These are phyloP conservation scores for Exocentrus adspersus DNA, from an alignment of 2,888 invertebrate species.

Conservation along the genomic window DNA sequence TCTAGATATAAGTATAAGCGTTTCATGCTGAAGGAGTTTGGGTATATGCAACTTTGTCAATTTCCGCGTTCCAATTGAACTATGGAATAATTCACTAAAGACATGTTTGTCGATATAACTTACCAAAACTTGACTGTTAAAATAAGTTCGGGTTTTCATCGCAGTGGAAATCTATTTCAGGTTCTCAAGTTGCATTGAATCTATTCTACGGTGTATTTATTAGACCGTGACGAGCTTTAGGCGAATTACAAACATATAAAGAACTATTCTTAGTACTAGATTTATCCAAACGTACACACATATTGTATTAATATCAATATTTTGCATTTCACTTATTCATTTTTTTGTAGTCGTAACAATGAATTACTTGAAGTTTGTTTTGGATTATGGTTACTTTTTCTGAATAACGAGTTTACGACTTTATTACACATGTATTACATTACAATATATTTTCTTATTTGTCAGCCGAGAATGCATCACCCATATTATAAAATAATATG, in stretches of 20 bases:
- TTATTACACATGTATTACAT: too few relatives aligned
- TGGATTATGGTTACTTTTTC: too few relatives aligned
- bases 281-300: too few relatives aligned
- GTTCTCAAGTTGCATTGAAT: conserved; percentile 17
- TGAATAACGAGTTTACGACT: too few relatives aligned
- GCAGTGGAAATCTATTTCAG: conserved; percentile 10
- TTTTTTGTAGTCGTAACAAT: too few relatives aligned
- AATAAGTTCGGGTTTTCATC: conserved; percentile 28
- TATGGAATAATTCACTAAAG: conserved; percentile 19
- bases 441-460: too few relatives aligned
- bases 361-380: too few relatives aligned
- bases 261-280: too few relatives aligned
- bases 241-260: background rate
- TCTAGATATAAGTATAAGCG: conserved; percentile 2
- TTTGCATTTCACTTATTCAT: too few relatives aligned
- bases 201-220: conserved; percentile 4
- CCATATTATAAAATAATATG: too few relatives aligned
- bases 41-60: conserved; percentile 24
- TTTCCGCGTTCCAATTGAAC: conserved; percentile 21
- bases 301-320: too few relatives aligned
- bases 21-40: background rate
- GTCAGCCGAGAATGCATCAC: too few relatives aligned
- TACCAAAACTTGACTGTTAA: conserved; percentile 16
- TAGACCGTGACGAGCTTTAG: background rate
- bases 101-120: conserved; percentile 19